Percentiles rank a stretch among this genome's conserved stretches.
These are phyloP conservation scores for Apoderus coryli DNA, from an alignment of 2,888 invertebrate species.

Conservation along the genomic window DNA sequence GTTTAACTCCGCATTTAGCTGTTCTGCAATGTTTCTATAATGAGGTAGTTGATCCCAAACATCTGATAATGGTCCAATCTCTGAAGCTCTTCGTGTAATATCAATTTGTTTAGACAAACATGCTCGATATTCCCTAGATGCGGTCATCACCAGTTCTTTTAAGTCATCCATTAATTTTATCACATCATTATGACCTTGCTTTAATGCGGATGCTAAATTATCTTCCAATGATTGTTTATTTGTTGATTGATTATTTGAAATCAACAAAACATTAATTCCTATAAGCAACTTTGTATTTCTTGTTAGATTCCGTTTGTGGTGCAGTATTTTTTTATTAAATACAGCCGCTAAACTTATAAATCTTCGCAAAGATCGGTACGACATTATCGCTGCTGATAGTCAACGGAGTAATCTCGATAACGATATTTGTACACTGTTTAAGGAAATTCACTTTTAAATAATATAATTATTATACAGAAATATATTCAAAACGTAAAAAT, in stretches of 20 bases:
- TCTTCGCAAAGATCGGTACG: too few species aligned
- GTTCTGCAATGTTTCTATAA: constrained; percentile 24
- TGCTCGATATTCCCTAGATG: constrained; percentile 26
- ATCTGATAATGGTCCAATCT: constrained; percentile 23
- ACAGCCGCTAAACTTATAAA: too few species aligned
- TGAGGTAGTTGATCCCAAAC: constrained; percentile 27
- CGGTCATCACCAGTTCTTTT: constrained; percentile 23
- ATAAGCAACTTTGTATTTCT: neutral
- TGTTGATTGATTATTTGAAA: neutral
- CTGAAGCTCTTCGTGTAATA: constrained; percentile 23
- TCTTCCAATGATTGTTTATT: constrained; percentile 20
- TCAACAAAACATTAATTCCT: neutral
- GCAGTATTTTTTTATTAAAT: constrained; percentile 10
- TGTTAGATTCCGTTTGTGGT: neutral
- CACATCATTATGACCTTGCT: constrained; percentile 25
- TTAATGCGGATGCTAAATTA: constrained; percentile 19
- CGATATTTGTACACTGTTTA: too few species aligned
- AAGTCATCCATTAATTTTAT: constrained; percentile 26
- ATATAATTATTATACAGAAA: too few species aligned
- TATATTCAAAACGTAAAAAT: too few species aligned
- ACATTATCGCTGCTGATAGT: too few species aligned
- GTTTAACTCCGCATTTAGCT: constrained; percentile 25
- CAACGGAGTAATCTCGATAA: too few species aligned
- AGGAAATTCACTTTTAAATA: too few species aligned
- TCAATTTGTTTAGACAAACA: constrained; percentile 29